A percentile compares a stretch with the other conserved stretches of the same genome.
These are phyloP conservation scores for Eulithis testata DNA, from an alignment of 2,888 invertebrate species.

Conservation along the genomic window DNA sequence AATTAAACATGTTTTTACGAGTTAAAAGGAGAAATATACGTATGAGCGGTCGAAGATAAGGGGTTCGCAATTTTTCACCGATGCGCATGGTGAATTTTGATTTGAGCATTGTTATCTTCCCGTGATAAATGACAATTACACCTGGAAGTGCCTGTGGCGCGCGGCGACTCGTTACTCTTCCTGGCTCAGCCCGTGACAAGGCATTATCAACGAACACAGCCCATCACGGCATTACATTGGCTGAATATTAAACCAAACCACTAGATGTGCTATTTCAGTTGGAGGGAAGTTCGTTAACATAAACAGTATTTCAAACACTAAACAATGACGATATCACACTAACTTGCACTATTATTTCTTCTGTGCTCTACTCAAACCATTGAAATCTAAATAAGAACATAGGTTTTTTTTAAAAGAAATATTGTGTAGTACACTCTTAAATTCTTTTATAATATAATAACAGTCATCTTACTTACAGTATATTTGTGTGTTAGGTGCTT, in stretches of 20 bases:
- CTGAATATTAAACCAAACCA: conserved; percentile 42
- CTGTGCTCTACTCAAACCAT: background rate
- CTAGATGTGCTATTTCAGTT: conserved; percentile 31
- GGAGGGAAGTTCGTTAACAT: conserved; percentile 18
- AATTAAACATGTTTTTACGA: conserved; percentile 55
- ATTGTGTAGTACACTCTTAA: no score
- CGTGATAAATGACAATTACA: conserved; percentile 51
- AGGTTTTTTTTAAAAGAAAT: no score
- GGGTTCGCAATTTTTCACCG: conserved; percentile 43
- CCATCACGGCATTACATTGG: conserved; percentile 41
- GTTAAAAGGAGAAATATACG: conserved; percentile 44
- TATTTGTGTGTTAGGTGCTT: conserved; percentile 13
- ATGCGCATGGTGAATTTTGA: conserved; percentile 45
- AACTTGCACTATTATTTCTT: no score
- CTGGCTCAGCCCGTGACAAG: conserved; percentile 41
- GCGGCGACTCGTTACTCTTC: conserved; percentile 44
- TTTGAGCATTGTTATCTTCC: conserved; percentile 51
- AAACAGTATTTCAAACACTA: conserved; percentile 10
- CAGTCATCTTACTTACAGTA: conserved; percentile 15
- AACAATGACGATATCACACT: background rate
- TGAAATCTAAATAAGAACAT: no score
- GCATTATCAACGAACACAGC: conserved; percentile 42
- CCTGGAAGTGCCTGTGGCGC: conserved; percentile 43
- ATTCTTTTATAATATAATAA: background rate
- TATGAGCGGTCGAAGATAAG: conserved; percentile 41